Percentiles rank a stretch among this genome's conserved stretches.
Evolutionary conservation across 2,113 vertebrate genomes (phyloP).

Genomic region (Thomomys bottae): DNA sequence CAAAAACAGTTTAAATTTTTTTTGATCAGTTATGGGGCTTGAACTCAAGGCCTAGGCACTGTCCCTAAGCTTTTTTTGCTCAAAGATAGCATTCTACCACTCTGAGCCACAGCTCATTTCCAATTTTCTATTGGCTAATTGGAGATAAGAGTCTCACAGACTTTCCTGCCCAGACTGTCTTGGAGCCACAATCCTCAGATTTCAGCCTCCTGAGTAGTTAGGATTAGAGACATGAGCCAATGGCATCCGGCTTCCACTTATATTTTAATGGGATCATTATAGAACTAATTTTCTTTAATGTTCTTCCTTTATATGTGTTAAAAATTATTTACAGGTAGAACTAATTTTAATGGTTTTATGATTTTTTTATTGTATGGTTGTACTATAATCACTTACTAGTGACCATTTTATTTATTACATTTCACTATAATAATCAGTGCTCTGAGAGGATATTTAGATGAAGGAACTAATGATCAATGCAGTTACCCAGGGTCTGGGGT

Average conservation of each 20-base stretch:
- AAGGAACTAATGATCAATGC: background rate
- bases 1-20: no score
- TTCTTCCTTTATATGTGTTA: background rate
- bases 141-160: no score
- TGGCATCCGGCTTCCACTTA: background rate
- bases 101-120: no score
- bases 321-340: background rate
- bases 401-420: constrained; percentile 21
- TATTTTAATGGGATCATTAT: constrained; percentile 13
- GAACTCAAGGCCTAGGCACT: no score
- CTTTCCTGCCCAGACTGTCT: no score
- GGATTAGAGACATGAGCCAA: no score
- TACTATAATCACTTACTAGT: background rate
- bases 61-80: no score
- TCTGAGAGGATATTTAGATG: constrained; percentile 1
- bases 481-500: background rate
- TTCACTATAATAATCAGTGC: background rate
- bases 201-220: no score
- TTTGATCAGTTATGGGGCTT: no score
- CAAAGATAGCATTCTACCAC: no score
- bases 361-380: constrained; percentile 31
- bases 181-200: no score
- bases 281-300: constrained; percentile 3
- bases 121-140: no score
- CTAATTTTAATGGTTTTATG: background rate